Percentiles rank a stretch among this genome's conserved stretches.
Conservation (phyloP, 2,113 vertebrate species). For the Bubo blakistoni region DNA sequence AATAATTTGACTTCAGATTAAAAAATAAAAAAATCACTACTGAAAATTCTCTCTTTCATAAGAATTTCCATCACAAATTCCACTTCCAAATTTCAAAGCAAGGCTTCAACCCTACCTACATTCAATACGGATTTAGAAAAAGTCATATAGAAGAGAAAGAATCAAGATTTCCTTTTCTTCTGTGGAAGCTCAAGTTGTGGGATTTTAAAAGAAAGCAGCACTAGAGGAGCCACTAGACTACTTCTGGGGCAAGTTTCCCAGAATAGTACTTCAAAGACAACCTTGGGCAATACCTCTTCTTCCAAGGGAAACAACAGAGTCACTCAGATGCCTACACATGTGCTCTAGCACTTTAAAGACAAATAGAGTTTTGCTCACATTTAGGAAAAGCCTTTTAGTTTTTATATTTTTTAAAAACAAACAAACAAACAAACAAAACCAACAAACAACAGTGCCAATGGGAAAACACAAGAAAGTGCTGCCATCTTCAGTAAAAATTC, state of each 20-base stretch:
- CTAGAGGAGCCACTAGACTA: neutral
- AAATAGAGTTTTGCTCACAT: neutral
- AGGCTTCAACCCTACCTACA: neutral
- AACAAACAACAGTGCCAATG: accelerated
- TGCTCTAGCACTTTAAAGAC: neutral
- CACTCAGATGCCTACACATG: neutral
- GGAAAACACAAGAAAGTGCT: neutral
- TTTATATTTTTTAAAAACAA: neutral
- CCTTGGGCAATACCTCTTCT: neutral
- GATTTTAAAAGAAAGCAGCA: neutral
- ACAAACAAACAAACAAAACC: no score
- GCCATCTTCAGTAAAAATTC: neutral
- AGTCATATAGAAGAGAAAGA: neutral
- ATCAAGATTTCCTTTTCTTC: neutral
- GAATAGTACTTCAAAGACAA: neutral
- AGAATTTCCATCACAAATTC: neutral
- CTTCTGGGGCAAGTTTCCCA: neutral
- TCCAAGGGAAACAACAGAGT: neutral
- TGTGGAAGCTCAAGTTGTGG: neutral
- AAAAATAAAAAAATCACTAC: neutral
- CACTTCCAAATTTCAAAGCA: neutral
- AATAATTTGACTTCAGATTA: neutral
- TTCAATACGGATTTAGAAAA: neutral
- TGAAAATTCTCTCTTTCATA: neutral
- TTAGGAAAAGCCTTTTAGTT: neutral